Conservation (phyloP, 1,140 invertebrate species). For the Saccostrea cuccullata region DNA sequence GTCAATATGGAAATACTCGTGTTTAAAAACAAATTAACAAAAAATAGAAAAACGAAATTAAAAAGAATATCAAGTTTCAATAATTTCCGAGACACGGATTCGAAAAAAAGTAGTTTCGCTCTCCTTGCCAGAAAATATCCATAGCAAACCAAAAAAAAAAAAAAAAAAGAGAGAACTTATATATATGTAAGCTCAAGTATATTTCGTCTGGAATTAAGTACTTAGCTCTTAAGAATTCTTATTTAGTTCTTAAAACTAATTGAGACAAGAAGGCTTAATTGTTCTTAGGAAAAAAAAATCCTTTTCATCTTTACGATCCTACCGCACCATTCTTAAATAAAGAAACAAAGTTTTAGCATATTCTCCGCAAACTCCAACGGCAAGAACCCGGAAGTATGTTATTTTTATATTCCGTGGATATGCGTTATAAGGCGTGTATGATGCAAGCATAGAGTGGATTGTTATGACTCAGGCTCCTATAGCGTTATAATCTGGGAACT, state of each 20-base stretch:
- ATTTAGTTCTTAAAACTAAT: conserved; percentile 8
- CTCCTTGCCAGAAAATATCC: too few relatives aligned
- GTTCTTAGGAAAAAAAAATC: not conserved
- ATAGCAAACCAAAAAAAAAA: too few relatives aligned
- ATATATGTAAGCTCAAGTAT: too few relatives aligned
- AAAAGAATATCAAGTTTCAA: too few relatives aligned
- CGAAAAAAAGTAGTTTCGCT: too few relatives aligned
- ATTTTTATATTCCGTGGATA: not conserved
- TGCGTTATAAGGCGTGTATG: not conserved
- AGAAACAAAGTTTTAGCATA: not conserved
- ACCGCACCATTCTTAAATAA: not conserved
- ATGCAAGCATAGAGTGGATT: not conserved
- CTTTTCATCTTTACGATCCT: not conserved
- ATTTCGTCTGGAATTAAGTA: not conserved
- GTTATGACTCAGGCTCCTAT: not conserved
- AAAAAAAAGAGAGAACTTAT: too few relatives aligned
- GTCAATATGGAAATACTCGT: too few relatives aligned
- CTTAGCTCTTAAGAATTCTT: not conserved
- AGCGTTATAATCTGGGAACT: conserved; percentile 1
- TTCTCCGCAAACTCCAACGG: not conserved
- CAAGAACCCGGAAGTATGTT: not conserved
- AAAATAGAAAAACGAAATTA: too few relatives aligned
- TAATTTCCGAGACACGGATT: too few relatives aligned
- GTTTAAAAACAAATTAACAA: too few relatives aligned
- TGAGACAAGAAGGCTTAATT: not conserved